phyloP scores from a whole-genome alignment of 1,140 invertebrate genomes.

The Drosophila elegans region DNA sequence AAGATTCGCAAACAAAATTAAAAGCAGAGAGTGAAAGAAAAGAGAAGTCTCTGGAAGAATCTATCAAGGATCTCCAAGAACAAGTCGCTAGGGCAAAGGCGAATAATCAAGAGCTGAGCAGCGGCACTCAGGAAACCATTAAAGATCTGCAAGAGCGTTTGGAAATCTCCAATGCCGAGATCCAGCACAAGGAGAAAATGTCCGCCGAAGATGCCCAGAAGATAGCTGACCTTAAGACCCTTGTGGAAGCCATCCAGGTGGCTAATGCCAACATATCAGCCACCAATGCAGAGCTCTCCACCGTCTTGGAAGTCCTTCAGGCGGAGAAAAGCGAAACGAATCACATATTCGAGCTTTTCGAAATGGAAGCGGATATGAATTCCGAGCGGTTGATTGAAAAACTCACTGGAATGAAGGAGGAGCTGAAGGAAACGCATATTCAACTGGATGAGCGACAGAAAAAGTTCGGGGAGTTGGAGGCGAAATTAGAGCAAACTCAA shows the following conservation, averaged over 20 bases:
- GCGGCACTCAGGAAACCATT: slow-evolving; percentile 38
- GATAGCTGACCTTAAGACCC: slow-evolving; percentile 64
- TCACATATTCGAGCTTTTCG: slow-evolving; percentile 80
- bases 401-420: slow-evolving; percentile 64
- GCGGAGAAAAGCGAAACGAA: slow-evolving; percentile 76
- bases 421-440: slow-evolving; percentile 58
- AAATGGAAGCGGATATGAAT: slow-evolving; percentile 80
- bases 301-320: slow-evolving; percentile 69
- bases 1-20: slow-evolving; percentile 40
- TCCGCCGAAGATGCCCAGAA: slow-evolving; percentile 67
- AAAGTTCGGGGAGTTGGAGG: slow-evolving; percentile 20
- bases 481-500: slow-evolving; percentile 16
- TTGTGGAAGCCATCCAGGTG: slow-evolving; percentile 68
- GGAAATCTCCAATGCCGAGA: slow-evolving; percentile 64
- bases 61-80: slow-evolving; percentile 45
- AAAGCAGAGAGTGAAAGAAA: slow-evolving; percentile 40
- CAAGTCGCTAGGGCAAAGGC: slow-evolving; percentile 45
- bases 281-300: slow-evolving; percentile 72
- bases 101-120: slow-evolving; percentile 51
- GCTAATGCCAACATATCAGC: slow-evolving; percentile 75
- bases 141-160: slow-evolving; percentile 63
- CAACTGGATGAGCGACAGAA: slow-evolving; percentile 36
- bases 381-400: slow-evolving; percentile 67
- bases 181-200: slow-evolving; percentile 67
- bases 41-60: slow-evolving; percentile 23